Evolutionary conservation across 2,888 invertebrate species (phyloP), one percentile per base, ranked within the genome.

Genomic region (Flexamia atlantica): DNA sequence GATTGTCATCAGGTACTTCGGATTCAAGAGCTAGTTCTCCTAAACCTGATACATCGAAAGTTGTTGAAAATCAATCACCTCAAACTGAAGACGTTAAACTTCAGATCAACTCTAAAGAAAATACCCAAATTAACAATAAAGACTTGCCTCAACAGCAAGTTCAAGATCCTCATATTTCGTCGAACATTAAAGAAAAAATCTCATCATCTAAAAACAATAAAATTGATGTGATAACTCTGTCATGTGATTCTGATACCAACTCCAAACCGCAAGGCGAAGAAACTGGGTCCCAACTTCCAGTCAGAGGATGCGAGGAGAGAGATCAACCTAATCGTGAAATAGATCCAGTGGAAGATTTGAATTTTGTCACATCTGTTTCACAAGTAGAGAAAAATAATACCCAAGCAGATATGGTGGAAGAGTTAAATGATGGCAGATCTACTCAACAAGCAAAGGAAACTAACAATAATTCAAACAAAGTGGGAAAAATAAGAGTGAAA

Each of bases 201-300:
- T 53, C 20, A 7, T 36, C 36, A 36, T 4, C 36, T 9, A 53
- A 3, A 20, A 53, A 53, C 17, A 53, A 53, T 53, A 20, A 53
- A 25, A 32, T 1, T 72, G 76, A 76, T 9, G 76, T 76, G n/a
- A 76, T 76, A 23, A 23, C 28, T 12, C 40, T 76, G 17, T 76
- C 76, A 76, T 50, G 76, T 76, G 76, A 76, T 28, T 76, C 76
- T 50, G 76, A 76, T 20, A 76, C 10, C 50, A 40, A n/a, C 4
- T 30, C 28, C 30, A 4, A 30, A 7, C n/a, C 32, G 5, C 12
- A 68, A 3, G 30, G 32, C n/a, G n/a, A 68, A 25, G 32, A 10
- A 68, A 32, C 14, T 17, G 17, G 12, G 2, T 12, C 17, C 30
- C 32, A 68, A 32, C 17, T 20, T 32, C 68, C 9, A 40, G 40